Conservation (phyloP, 1,140 invertebrate genomes). For the Drosophila ironensis region DNA sequence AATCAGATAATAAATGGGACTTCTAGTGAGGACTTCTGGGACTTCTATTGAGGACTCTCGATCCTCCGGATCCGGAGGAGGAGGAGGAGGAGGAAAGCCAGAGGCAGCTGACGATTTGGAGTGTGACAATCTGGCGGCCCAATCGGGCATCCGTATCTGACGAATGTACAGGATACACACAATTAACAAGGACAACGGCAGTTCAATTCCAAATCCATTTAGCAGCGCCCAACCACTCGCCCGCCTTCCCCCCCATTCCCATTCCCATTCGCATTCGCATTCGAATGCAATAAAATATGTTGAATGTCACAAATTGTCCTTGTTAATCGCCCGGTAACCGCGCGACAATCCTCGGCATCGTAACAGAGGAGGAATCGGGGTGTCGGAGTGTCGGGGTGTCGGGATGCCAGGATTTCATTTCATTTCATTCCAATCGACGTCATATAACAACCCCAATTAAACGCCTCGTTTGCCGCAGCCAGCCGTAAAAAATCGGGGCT, state of each 20-base stretch:
- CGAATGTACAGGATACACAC: constrained; percentile 48
- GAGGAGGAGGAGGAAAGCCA: neutral
- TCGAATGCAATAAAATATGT: constrained; percentile 71
- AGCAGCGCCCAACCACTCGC: neutral
- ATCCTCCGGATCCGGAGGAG: no score
- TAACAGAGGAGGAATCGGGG: neutral
- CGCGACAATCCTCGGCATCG: constrained; percentile 15
- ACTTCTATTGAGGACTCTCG: constrained; percentile 20
- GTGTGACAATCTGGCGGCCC: constrained; percentile 58
- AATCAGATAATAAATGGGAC: neutral
- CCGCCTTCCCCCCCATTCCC: no score
- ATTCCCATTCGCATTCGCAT: neutral
- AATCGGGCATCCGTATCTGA: constrained; percentile 22
- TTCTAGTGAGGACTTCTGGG: constrained; percentile 12
- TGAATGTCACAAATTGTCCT: constrained; percentile 47
- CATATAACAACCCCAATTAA: constrained; percentile 73
- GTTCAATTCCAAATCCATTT: constrained; percentile 18
- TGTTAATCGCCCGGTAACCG: constrained; percentile 29
- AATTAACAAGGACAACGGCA: constrained; percentile 45
- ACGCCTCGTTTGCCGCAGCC: constrained; percentile 51
- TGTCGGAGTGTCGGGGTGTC: neutral
- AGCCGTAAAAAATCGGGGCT: constrained; percentile 57
- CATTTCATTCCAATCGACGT: neutral
- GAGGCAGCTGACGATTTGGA: constrained; percentile 58
- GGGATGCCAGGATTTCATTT: no score